Base-by-base conservation (phyloP, 2,797 vertebrate species). In the Anisognathus igniventris region DNA sequence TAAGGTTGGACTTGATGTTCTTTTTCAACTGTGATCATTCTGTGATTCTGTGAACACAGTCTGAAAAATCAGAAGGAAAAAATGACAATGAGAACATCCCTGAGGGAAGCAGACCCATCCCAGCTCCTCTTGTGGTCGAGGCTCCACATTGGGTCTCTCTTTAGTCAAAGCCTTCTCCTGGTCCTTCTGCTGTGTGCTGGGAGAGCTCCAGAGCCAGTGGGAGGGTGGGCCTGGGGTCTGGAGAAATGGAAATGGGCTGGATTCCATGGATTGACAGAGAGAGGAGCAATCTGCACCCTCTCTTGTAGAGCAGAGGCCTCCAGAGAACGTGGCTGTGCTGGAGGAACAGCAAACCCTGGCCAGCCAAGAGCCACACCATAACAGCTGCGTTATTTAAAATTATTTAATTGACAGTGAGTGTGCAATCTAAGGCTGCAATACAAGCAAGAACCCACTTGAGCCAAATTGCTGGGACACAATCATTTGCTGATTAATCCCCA, bases 181-280 rank as follows among this genome's bases (percentile, higher is more conserved):
- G 2, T 17, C 21, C 5, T 25, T 66, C 24, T 13, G 40, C 9
- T 39, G 57, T 1, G 30, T 3, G 2, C 1, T 28, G 57, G 44
- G n/a, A 19, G 14, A 2, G 24, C 85, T 53, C 18, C 81, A 62
- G n/a, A 7, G 0, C 2, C 22, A 18, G 1, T 0, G 5, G 30
- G 10, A 22, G 12, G 2, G 27, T 2, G 9, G 23, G 21, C 1
- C 24, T 47, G 57, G 53, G 3, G 27, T 5, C 18, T 45, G 66
- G 11, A 28, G 62, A 42, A 17, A 5, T 10, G 40, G 4, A 20
- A 24, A 0, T 0, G 50, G 33, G 7, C 42, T 50, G 58, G 19
- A 15, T 22, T 42, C 39, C 33, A 0, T 6, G 30, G 6, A 3
- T 9, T 47, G 18, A 18, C 44, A 48, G 10, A 9, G 7, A 37